Conservation (phyloP, 1,140 invertebrate genomes). For the Arion vulgaris region DNA sequence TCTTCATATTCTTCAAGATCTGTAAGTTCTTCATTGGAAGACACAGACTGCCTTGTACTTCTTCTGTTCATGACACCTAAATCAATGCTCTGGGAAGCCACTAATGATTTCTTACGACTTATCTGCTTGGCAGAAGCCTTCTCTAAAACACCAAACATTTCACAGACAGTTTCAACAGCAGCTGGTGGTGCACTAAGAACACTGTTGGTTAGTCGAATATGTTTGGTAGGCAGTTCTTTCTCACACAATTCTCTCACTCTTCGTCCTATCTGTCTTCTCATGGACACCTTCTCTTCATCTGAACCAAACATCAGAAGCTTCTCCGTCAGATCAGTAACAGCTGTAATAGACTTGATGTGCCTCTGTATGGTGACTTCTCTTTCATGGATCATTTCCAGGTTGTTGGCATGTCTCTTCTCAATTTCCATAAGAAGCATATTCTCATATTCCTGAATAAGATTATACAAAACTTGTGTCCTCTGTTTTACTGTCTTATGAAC, state of each 20-base stretch:
- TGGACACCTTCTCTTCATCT: slow-evolving; percentile 64
- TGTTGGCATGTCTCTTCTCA: slow-evolving; percentile 52
- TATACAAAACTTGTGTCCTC: slow-evolving; percentile 57
- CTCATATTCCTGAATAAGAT: slow-evolving; percentile 61
- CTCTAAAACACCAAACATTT: slow-evolving; percentile 62
- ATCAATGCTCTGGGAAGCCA: slow-evolving; percentile 39
- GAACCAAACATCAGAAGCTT: slow-evolving; percentile 63
- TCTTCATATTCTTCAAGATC: slow-evolving; percentile 39
- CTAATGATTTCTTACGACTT: slow-evolving; percentile 19
- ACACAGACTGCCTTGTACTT: background rate
- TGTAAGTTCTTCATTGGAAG: slow-evolving; percentile 43
- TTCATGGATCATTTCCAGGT: slow-evolving; percentile 52
- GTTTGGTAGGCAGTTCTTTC: slow-evolving; percentile 48
- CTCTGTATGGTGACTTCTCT: slow-evolving; percentile 48
- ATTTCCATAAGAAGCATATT: slow-evolving; percentile 57
- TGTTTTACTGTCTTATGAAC: slow-evolving; percentile 48
- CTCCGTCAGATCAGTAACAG: slow-evolving; percentile 62
- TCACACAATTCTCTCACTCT: slow-evolving; percentile 65
- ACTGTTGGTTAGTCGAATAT: slow-evolving; percentile 44
- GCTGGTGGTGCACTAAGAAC: slow-evolving; percentile 57
- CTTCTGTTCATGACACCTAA: slow-evolving; percentile 23
- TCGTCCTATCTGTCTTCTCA: slow-evolving; percentile 61
- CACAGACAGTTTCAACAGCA: slow-evolving; percentile 62
- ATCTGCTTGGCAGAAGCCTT: background rate
- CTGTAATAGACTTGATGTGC: slow-evolving; percentile 60